A percentile compares a stretch with the other conserved stretches of the same genome.
Evolutionary conservation across 2,797 vertebrate genomes (phyloP).

Genomic region (Anniella stebbinsi): DNA sequence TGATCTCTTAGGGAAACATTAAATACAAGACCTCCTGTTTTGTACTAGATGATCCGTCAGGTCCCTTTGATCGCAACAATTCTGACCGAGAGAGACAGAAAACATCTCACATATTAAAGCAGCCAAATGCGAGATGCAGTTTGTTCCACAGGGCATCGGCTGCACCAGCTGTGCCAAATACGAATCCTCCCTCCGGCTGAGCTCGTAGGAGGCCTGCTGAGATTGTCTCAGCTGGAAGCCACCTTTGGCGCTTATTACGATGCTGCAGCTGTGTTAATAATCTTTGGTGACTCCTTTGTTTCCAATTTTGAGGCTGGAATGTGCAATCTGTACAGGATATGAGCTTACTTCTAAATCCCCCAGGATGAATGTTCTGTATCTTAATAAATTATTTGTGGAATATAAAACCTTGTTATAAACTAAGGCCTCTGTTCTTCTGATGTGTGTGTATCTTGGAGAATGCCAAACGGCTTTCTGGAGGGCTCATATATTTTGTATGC

Average conservation of each 20-base stretch:
- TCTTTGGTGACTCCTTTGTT: constrained; percentile 68
- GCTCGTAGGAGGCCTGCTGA: constrained; percentile 38
- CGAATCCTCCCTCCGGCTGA: not conserved
- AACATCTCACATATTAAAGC: not conserved
- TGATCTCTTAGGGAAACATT: not conserved
- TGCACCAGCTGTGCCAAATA: constrained; percentile 44
- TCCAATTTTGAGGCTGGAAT: constrained; percentile 58
- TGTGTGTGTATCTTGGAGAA: constrained; percentile 62
- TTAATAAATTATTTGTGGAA: constrained; percentile 74
- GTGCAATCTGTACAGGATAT: constrained; percentile 62
- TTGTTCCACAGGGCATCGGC: constrained; percentile 39
- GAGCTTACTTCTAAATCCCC: constrained; percentile 63
- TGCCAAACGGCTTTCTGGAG: constrained; percentile 68
- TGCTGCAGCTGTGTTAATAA: constrained; percentile 66
- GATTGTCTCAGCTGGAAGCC: constrained; percentile 55
- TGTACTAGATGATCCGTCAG: not conserved
- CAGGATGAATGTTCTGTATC: constrained; percentile 66
- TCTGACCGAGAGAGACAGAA: not conserved
- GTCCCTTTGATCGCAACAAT: not conserved
- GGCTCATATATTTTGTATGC: constrained; percentile 50
- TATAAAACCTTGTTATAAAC: constrained; percentile 62
- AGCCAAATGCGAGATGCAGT: not conserved
- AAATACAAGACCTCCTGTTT: not conserved
- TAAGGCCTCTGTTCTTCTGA: constrained; percentile 51
- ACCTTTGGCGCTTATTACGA: constrained; percentile 59